Percentiles rank a stretch among this genome's conserved stretches.
Conservation (phyloP, 2,113 vertebrate species). For the Ellobius talpinus region DNA sequence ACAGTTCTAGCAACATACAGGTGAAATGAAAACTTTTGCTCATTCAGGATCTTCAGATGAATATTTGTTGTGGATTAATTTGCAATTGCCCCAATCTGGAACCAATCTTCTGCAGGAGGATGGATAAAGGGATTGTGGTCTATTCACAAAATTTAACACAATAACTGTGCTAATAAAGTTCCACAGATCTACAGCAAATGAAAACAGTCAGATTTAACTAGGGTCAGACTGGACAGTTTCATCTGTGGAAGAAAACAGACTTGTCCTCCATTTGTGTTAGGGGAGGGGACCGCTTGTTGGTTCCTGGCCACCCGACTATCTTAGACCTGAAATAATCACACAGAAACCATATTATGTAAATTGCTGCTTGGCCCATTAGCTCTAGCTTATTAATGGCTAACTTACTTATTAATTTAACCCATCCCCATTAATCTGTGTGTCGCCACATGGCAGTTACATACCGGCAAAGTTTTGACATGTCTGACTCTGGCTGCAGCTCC, state of each 20-base stretch:
- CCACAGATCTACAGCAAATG: neutral
- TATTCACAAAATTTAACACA: neutral
- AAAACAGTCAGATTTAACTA: neutral
- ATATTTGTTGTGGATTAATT: constrained; percentile 11
- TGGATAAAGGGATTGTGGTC: neutral
- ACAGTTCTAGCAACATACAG: neutral
- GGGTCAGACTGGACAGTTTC: neutral
- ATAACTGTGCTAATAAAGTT: neutral
- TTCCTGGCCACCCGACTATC: too few species aligned
- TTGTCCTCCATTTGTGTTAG: neutral
- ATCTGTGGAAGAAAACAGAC: neutral
- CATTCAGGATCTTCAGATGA: neutral
- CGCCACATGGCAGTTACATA: too few species aligned
- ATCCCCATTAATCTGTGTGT: too few species aligned
- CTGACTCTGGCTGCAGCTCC: too few species aligned
- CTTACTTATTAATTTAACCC: too few species aligned
- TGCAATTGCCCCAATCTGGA: neutral
- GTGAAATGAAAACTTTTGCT: neutral
- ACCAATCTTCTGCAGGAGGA: neutral
- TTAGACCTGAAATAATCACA: too few species aligned
- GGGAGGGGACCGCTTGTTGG: too few species aligned
- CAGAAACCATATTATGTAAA: too few species aligned
- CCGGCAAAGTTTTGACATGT: too few species aligned
- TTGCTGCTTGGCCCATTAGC: too few species aligned
- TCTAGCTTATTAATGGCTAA: too few species aligned